A percentile compares a stretch with the other conserved stretches of the same genome.
Evolutionary conservation across 2,113 vertebrate species (phyloP).

Genomic region (Phyllostomus discolor): DNA sequence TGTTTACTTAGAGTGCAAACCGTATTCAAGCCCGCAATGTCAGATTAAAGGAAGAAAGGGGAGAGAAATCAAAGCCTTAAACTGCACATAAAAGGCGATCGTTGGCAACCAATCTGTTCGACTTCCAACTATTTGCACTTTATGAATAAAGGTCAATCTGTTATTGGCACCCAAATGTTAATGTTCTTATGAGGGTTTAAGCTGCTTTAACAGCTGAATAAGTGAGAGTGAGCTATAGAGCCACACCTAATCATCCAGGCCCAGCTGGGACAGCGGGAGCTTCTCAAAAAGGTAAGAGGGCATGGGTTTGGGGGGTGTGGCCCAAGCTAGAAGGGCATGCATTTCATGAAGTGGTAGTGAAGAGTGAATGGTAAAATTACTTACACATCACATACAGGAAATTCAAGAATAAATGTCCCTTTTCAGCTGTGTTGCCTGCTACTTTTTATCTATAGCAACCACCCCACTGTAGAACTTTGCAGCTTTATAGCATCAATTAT

Average conservation of each 20-base stretch:
- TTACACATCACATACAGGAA: background rate
- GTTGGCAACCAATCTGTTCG: conserved; percentile 87
- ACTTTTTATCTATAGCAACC: background rate
- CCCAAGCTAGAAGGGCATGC: background rate
- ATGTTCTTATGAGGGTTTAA: conserved; percentile 88
- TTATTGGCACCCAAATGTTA: conserved; percentile 88
- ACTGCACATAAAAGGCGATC: conserved; percentile 86
- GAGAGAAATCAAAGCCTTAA: conserved; percentile 87
- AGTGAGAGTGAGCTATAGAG: conserved; percentile 81
- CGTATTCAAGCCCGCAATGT: conserved; percentile 85
- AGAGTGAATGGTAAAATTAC: background rate
- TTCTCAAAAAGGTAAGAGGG: conserved; percentile 1
- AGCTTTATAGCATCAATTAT: background rate
- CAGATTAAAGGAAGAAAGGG: conserved; percentile 90
- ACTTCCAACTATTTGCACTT: conserved; percentile 87
- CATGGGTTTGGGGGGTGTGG: background rate
- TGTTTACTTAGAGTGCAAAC: conserved; percentile 91
- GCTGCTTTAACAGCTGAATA: conserved; percentile 88
- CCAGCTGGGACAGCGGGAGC: conserved; percentile 45
- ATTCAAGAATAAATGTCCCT: background rate
- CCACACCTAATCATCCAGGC: conserved; percentile 80
- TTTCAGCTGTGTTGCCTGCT: background rate
- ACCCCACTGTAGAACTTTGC: background rate
- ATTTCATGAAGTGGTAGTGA: background rate
- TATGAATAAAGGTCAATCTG: conserved; percentile 89